Percentiles rank a stretch among this genome's conserved stretches.
phyloP scores from a whole-genome alignment of 2,888 invertebrate genomes.

The Trichacis sp. region DNA sequence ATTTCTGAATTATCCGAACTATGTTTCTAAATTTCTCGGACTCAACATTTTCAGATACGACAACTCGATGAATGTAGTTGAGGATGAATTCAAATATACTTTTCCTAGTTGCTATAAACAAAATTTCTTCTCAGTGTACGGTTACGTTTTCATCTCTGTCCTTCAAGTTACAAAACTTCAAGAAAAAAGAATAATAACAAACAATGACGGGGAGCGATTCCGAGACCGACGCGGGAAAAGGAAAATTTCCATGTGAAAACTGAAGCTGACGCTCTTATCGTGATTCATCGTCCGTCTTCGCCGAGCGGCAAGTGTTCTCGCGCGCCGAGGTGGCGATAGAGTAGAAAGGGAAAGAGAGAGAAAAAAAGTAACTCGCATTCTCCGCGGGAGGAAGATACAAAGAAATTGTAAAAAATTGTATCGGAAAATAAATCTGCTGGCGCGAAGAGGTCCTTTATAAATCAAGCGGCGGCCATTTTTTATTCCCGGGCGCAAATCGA shows the following conservation, averaged over 20 bases:
- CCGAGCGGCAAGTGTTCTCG: background rate
- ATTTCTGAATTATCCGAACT: no score
- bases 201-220: no score
- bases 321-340: background rate
- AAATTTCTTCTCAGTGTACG: no score
- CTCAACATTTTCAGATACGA: no score
- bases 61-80: no score
- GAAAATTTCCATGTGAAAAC: background rate
- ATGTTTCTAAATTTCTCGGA: no score
- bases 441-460: slow-evolving; percentile 31
- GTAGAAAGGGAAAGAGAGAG: background rate
- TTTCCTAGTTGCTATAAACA: no score
- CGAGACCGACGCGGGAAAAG: background rate
- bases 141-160: no score
- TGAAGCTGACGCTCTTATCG: background rate
- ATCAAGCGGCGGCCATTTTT: slow-evolving; percentile 40
- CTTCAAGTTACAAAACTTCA: no score
- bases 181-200: no score
- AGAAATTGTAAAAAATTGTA: slow-evolving; percentile 19
- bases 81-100: no score
- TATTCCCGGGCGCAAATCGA: slow-evolving; percentile 25
- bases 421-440: slow-evolving; percentile 31
- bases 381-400: background rate
- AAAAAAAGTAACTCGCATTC: background rate
- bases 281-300: background rate